Percentiles rank a stretch among this genome's conserved stretches.
Conservation (phyloP, 2,797 vertebrate genomes). For the Aplochiton taeniatus region DNA sequence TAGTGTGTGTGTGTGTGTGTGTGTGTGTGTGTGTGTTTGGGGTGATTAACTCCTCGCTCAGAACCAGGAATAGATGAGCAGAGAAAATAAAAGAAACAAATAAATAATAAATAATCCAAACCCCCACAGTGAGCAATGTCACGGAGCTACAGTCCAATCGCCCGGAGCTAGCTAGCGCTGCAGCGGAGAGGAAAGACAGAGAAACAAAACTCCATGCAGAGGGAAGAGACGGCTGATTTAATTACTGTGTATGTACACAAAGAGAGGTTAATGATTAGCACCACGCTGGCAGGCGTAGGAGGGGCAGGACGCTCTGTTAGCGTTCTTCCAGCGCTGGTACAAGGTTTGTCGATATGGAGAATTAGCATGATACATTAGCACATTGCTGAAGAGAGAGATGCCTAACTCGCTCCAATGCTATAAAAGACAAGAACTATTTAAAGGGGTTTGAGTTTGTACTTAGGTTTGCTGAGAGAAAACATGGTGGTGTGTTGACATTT, state of each 20-base stretch:
- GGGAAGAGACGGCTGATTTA: slow-evolving; percentile 51
- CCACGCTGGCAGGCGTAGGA: background rate
- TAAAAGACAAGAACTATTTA: no score
- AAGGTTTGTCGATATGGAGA: no score
- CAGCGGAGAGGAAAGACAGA: no score
- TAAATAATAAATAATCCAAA: slow-evolving; percentile 1
- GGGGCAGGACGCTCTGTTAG: background rate
- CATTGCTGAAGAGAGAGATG: no score
- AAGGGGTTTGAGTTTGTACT: no score
- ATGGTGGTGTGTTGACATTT: no score
- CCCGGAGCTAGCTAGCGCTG: slow-evolving; percentile 42
- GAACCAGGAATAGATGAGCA: slow-evolving; percentile 38
- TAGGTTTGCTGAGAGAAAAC: no score
- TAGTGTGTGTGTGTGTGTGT: slow-evolving; percentile 13
- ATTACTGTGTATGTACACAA: slow-evolving; percentile 52
- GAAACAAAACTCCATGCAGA: no score
- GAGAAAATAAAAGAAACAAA: slow-evolving; percentile 21
- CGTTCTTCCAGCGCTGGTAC: no score
- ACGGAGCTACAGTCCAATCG: slow-evolving; percentile 47
- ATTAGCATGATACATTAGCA: no score
- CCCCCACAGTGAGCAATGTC: slow-evolving; percentile 35
- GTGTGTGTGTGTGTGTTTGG: slow-evolving; percentile 47
- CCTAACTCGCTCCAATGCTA: no score
- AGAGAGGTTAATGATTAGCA: slow-evolving; percentile 11
- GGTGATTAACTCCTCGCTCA: slow-evolving; percentile 59